Conservation (phyloP, 2,797 vertebrate species). For the Xerus rutilus region DNA sequence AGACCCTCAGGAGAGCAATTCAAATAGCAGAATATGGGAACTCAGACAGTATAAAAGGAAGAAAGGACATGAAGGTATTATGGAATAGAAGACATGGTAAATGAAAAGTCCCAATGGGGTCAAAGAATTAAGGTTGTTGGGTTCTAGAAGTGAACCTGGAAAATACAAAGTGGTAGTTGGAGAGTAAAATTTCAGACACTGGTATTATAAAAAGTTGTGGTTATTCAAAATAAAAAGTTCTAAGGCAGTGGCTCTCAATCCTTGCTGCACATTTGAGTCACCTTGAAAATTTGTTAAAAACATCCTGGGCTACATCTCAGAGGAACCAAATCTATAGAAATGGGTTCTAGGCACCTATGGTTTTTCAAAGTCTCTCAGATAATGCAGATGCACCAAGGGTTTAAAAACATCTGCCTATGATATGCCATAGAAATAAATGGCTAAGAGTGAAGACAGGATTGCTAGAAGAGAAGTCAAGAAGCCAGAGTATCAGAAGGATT, state of each 20-base stretch:
- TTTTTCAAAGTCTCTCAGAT: constrained; percentile 43
- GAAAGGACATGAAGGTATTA: background rate
- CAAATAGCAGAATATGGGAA: background rate
- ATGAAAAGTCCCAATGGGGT: background rate
- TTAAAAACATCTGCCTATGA: constrained; percentile 41
- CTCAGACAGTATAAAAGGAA: constrained; percentile 3
- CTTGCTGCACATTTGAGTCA: constrained; percentile 18
- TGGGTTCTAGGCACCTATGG: background rate
- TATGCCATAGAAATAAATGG: background rate
- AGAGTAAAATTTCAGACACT: constrained; percentile 58
- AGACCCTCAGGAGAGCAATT: background rate
- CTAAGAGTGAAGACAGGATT: background rate
- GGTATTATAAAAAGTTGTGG: background rate
- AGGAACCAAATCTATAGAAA: constrained; percentile 40
- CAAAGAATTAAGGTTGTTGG: constrained; percentile 50
- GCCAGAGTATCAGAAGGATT: background rate
- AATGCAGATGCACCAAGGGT: constrained; percentile 2
- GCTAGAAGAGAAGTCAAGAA: constrained; percentile 3
- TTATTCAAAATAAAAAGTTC: background rate
- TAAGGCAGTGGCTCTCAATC: constrained; percentile 15
- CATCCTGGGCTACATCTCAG: background rate
- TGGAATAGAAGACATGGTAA: constrained; percentile 27
- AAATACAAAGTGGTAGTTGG: background rate
- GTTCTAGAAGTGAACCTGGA: constrained; percentile 35
- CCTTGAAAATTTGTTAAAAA: constrained; percentile 33